A percentile compares a stretch with the other conserved stretches of the same genome.
Conservation (phyloP, 1,140 invertebrate genomes). For the Panulirus ornatus region DNA sequence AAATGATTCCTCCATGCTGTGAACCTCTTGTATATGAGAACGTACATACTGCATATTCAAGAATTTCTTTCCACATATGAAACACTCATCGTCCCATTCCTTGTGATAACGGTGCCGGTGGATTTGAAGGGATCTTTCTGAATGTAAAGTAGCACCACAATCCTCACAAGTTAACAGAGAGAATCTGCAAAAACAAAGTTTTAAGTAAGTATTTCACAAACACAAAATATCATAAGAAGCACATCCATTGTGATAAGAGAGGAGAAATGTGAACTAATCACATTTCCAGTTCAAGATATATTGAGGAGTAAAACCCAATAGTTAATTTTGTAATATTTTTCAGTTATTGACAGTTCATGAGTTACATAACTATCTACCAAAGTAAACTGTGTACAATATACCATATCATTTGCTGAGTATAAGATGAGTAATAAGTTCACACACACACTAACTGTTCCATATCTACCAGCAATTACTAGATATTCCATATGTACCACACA, state of each 20-base stretch:
- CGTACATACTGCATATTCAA: constrained; percentile 32
- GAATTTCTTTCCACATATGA: constrained; percentile 47
- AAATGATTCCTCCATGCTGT: constrained; percentile 18
- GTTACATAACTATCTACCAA: too few species aligned
- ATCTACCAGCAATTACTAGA: too few species aligned
- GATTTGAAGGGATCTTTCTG: constrained; percentile 42
- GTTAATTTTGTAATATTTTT: too few species aligned
- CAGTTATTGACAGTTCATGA: too few species aligned
- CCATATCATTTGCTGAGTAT: too few species aligned
- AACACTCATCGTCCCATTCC: constrained; percentile 53
- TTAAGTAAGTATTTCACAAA: neutral
- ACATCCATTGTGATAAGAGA: neutral
- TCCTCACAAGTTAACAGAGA: constrained; percentile 25
- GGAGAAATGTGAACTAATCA: neutral
- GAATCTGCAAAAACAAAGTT: constrained; percentile 24
- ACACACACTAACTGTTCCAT: too few species aligned
- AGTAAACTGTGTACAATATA: too few species aligned
- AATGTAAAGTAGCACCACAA: constrained; percentile 47
- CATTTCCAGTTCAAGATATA: neutral
- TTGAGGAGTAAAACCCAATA: too few species aligned
- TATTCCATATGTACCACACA: too few species aligned
- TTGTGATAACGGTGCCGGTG: constrained; percentile 44
- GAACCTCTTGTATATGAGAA: constrained; percentile 14
- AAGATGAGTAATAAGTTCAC: too few species aligned
- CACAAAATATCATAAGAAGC: neutral